Conservation (phyloP, 2,888 invertebrate species). For the Asteroscopus sphinx region DNA sequence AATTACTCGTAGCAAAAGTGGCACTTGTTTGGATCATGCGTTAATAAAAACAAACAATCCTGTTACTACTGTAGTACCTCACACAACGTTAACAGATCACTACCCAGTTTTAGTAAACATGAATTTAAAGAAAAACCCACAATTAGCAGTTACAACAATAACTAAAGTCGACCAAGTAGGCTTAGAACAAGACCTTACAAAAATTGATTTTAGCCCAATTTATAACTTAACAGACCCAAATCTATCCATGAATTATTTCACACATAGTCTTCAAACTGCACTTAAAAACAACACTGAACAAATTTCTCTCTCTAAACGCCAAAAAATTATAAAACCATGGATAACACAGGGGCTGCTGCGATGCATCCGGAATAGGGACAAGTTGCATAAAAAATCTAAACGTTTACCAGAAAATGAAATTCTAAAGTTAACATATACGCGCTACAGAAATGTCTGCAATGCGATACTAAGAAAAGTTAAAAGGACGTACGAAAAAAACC, state of each 20-base stretch:
- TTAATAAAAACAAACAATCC: constrained; percentile 4
- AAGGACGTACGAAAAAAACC: constrained; percentile 1
- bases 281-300: constrained; percentile 1
- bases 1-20: constrained; percentile 3
- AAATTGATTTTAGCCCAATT: constrained; percentile 3
- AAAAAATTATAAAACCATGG: constrained; percentile 13
- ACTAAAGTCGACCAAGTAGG: not conserved
- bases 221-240: not conserved
- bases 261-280: constrained; percentile 4
- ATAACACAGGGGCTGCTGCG: constrained; percentile 10
- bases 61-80: constrained; percentile 2
- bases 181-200: constrained; percentile 5
- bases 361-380: not conserved
- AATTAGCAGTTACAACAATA: constrained; percentile 9
- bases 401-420: not conserved
- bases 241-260: not conserved
- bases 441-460: not conserved
- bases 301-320: constrained; percentile 5
- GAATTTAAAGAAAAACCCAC: not conserved
- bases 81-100: constrained; percentile 7
- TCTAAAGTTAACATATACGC: not conserved
- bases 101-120: constrained; percentile 6
- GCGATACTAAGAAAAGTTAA: constrained; percentile 6
- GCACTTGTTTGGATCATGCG: constrained; percentile 7
- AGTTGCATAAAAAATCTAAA: constrained; percentile 1